phyloP scores from a whole-genome alignment of 2,888 invertebrate genomes.

The Hoplodrina ambigua region DNA sequence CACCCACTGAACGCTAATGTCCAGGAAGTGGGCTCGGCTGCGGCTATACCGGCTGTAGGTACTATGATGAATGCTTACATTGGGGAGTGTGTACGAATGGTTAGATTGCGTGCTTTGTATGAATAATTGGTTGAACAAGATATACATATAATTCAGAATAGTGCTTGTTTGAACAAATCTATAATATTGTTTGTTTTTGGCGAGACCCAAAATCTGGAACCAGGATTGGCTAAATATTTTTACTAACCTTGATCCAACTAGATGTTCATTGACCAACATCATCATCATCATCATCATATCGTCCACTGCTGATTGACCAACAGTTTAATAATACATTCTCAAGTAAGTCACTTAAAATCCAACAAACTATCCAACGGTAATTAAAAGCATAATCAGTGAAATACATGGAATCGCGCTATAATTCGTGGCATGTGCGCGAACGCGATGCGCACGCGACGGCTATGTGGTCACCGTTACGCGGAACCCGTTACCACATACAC shows the following conservation, averaged over 20 bases:
- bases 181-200: neutral
- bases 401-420: constrained; percentile 43
- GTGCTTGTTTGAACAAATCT: too few species aligned
- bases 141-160: neutral
- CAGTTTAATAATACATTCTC: too few species aligned
- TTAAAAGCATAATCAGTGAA: constrained; percentile 26
- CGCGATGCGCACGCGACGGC: constrained; percentile 52
- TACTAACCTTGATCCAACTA: too few species aligned
- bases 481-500: constrained; percentile 57
- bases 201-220: neutral
- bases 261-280: too few species aligned
- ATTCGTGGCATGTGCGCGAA: constrained; percentile 40
- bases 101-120: constrained; percentile 35
- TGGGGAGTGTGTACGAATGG: constrained; percentile 5
- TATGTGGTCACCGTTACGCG: constrained; percentile 58
- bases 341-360: neutral
- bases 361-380: constrained; percentile 9
- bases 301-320: too few species aligned
- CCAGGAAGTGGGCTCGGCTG: constrained; percentile 64
- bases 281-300: too few species aligned
- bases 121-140: neutral
- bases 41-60: constrained; percentile 10
- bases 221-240: neutral
- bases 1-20: constrained; percentile 64
- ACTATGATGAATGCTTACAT: constrained; percentile 38